Percentiles rank a stretch among this genome's conserved stretches.
Evolutionary conservation across 1,140 invertebrate species (phyloP).

Genomic region (Anastrepha ludens): DNA sequence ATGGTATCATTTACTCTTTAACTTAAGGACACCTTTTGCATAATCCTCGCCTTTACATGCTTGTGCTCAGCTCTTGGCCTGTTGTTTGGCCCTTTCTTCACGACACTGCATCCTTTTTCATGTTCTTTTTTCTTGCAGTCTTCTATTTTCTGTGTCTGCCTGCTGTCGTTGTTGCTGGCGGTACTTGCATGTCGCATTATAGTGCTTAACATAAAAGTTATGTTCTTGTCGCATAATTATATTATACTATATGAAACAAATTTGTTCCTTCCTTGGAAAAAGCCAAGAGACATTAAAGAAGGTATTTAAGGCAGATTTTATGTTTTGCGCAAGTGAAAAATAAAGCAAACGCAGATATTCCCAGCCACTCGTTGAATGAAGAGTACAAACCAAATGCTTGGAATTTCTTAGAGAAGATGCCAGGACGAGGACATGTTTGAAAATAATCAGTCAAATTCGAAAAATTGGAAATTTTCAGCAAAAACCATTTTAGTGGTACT

Average conservation of each 20-base stretch:
- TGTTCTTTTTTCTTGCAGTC: background rate
- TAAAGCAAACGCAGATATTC: background rate
- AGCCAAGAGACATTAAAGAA: background rate
- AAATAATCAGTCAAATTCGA: too few relatives aligned
- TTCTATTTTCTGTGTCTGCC: background rate
- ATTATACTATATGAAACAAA: slow-evolving; percentile 12
- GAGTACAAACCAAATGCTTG: too few relatives aligned
- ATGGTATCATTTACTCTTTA: background rate
- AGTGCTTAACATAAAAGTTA: slow-evolving; percentile 2
- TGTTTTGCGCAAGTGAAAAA: slow-evolving; percentile 1
- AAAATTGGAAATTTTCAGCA: too few relatives aligned
- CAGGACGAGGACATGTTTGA: too few relatives aligned
- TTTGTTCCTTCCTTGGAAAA: slow-evolving; percentile 13
- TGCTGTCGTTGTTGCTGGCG: background rate
- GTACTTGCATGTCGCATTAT: slow-evolving; percentile 14
- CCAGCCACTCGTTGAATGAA: too few relatives aligned
- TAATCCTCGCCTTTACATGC: background rate
- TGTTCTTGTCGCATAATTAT: slow-evolving; percentile 37
- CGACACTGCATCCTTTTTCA: background rate
- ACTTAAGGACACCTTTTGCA: background rate
- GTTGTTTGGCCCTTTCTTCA: too few relatives aligned
- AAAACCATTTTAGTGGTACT: too few relatives aligned
- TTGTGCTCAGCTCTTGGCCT: too few relatives aligned
- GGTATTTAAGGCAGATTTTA: background rate
- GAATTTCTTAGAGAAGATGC: too few relatives aligned